Base-by-base conservation (phyloP, 2,113 vertebrate species). In the Serilophus lunatus region DNA sequence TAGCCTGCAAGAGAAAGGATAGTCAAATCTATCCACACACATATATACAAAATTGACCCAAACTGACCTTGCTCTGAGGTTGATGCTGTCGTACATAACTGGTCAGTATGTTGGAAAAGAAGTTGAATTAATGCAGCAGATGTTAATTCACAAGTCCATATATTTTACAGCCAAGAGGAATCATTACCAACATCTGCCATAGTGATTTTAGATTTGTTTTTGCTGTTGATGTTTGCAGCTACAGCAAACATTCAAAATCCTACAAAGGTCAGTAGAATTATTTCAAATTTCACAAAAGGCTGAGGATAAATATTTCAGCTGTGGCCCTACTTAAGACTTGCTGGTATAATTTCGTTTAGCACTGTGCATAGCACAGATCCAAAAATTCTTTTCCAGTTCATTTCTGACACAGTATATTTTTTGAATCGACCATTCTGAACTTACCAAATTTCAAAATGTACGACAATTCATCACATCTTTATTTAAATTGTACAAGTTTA, bases 71-170 rank as follows among this genome's bases (percentile, higher is more conserved):
- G n/a, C 20, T 70, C n/a, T 65, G 68, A 80, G 45, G 18, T 14
- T 80, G 33, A 6, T 0, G 0, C 12, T 29, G 13, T 13, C 66
- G 35, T 10, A 42, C 18, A 33, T 57, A 45, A 51, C 33, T 12
- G 53, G 53, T n/a, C 10, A 47, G 7, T 38, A 60, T 49, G 13
- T 17, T 63, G 33, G 38, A 79, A 75, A 88, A 72, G 13, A 63
- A 4, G 3, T 20, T 63, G 17, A 82, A 71, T 44, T 40, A 31
- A 19, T 18, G 12, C 3, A 35, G 35, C 13, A 38, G 5, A 12
- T 77, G n/a, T 5, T 40, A 51, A 61, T 78, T 84, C 25, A 14
- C 35, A 90, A 70, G 13, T 45, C 24, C 6, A 3, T 77, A 7
- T 57, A 40, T 56, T 86, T 89, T 74, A 42, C 13, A 72, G 7